Percentiles rank a stretch among this genome's conserved stretches.
These are phyloP conservation scores for Aplysia californica DNA, from an alignment of 1,140 invertebrate species.

Conservation along the genomic window DNA sequence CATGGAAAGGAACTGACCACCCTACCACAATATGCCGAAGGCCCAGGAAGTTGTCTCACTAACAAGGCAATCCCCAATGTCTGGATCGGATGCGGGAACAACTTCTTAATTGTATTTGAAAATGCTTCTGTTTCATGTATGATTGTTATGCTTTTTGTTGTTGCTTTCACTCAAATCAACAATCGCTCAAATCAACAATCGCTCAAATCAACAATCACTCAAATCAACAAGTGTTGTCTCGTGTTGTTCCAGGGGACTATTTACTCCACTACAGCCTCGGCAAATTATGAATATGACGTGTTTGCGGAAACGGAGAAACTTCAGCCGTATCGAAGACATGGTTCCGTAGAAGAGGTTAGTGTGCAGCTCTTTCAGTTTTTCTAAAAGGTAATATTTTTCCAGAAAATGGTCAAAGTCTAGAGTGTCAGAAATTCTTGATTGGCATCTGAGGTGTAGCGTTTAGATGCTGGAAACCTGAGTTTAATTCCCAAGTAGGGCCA, in stretches of 20 bases:
- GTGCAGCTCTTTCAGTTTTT: too few relatives aligned
- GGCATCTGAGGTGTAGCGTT: too few relatives aligned
- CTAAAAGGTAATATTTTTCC: too few relatives aligned
- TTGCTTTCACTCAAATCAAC: background rate
- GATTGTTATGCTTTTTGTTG: background rate
- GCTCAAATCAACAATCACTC: too few relatives aligned
- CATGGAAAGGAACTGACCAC: too few relatives aligned
- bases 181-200: background rate
- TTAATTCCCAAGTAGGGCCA: too few relatives aligned
- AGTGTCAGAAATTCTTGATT: too few relatives aligned
- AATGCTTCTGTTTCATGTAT: background rate
- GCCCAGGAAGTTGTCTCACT: too few relatives aligned
- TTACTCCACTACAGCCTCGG: slow-evolving; percentile 68
- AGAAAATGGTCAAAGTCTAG: too few relatives aligned
- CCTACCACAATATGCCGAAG: too few relatives aligned
- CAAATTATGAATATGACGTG: slow-evolving; percentile 64
- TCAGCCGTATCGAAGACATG: slow-evolving; percentile 66
- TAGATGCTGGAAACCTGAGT: too few relatives aligned
- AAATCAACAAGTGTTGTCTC: background rate
- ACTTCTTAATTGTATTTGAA: too few relatives aligned
- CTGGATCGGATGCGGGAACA: background rate
- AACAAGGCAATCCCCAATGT: background rate
- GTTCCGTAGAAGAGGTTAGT: slow-evolving; percentile 67
- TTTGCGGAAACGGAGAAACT: slow-evolving; percentile 59
- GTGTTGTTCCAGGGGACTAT: slow-evolving; percentile 59